These are phyloP conservation scores for Circaetus cinerascens DNA, from an alignment of 2,113 vertebrate genomes.

Conservation along the genomic window DNA sequence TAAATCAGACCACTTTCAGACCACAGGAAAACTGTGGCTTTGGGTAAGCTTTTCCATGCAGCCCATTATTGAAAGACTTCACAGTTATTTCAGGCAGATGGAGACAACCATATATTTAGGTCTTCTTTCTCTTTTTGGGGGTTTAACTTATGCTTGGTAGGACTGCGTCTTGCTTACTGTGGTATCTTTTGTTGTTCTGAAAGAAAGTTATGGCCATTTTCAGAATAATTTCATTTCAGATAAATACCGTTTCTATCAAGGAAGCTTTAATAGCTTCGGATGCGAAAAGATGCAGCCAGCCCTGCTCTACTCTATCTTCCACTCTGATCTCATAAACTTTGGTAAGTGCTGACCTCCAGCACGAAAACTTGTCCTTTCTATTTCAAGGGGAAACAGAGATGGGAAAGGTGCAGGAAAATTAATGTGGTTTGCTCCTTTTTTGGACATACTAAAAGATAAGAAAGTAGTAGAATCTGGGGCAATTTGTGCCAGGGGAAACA, in stretches of 20 bases:
- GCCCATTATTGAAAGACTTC: background rate
- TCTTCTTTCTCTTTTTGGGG: background rate
- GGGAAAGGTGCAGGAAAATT: background rate
- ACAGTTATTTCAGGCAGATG: background rate
- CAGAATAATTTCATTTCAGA: background rate
- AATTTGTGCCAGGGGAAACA: background rate
- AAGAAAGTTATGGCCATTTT: background rate
- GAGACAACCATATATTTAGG: background rate
- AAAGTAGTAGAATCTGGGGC: background rate
- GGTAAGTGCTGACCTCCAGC: slow-evolving; percentile 13
- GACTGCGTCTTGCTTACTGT: background rate
- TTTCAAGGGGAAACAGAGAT: background rate
- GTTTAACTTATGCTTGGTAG: background rate
- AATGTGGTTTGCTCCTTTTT: background rate
- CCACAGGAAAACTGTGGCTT: background rate
- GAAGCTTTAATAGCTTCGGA: background rate
- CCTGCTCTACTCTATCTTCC: background rate
- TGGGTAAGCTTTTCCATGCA: background rate
- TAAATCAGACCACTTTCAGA: background rate
- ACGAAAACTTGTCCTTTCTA: background rate
- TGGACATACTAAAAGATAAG: background rate
- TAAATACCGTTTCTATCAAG: background rate
- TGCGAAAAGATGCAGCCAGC: background rate
- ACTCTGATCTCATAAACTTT: background rate
- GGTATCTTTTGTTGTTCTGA: background rate